Percentiles rank a stretch among this genome's conserved stretches.
These are phyloP conservation scores for Gasteruption jaculator DNA, from an alignment of 2,888 invertebrate species.

Conservation along the genomic window DNA sequence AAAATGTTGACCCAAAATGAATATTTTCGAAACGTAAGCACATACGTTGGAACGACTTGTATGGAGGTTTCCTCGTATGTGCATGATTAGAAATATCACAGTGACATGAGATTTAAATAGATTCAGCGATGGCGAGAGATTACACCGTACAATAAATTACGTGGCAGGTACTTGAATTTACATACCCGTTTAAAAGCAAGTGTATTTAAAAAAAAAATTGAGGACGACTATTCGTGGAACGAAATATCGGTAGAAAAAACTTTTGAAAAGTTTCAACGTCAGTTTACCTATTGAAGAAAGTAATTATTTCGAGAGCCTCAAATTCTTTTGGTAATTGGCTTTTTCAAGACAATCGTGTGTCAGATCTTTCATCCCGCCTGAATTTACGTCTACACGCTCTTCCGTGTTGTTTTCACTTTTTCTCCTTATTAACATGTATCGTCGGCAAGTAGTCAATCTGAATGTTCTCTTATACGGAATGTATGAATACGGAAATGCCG, in stretches of 20 bases:
- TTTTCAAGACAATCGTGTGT: slow-evolving; percentile 24
- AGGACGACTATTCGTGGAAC: too few relatives aligned
- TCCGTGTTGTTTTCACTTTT: slow-evolving; percentile 19
- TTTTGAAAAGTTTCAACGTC: slow-evolving; percentile 2
- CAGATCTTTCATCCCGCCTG: slow-evolving; percentile 29
- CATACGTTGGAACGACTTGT: too few relatives aligned
- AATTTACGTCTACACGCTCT: slow-evolving; percentile 14
- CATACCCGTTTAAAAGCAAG: too few relatives aligned
- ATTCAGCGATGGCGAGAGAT: slow-evolving; percentile 15
- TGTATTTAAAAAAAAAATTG: too few relatives aligned
- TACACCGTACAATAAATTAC: slow-evolving; percentile 17
- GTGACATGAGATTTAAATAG: slow-evolving; percentile 24
- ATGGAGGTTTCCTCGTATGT: too few relatives aligned
- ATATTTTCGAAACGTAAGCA: too few relatives aligned
- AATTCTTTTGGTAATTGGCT: too few relatives aligned
- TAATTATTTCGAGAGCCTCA: too few relatives aligned
- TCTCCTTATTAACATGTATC: slow-evolving; percentile 50
- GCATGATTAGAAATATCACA: slow-evolving; percentile 28
- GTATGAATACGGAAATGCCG: slow-evolving; percentile 86
- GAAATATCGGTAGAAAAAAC: too few relatives aligned
- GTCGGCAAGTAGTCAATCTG: slow-evolving; percentile 58
- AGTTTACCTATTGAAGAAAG: too few relatives aligned
- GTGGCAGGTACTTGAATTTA: slow-evolving; percentile 22
- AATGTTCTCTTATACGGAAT: slow-evolving; percentile 61
- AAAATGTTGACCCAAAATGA: too few relatives aligned